Base-by-base conservation (phyloP, 2,888 invertebrate genomes). In the Cheilosia scutellata region DNA sequence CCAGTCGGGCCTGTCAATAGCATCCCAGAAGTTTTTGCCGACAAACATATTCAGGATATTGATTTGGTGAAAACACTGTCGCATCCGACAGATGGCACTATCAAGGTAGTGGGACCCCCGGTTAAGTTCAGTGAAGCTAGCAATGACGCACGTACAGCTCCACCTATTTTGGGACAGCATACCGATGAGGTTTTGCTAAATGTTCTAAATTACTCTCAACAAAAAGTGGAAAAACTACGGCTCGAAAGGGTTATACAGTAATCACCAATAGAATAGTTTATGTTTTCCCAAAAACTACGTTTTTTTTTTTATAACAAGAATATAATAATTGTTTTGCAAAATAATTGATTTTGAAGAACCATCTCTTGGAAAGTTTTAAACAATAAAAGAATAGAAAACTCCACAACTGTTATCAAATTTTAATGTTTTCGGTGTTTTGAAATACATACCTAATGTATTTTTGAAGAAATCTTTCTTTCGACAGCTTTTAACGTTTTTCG, bases 1-100 rank as follows among this genome's bases (percentile, higher is more conserved):
- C 98, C 99, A 0, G 96, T 95, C 89, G 98, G 98, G 0, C 98
- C 98, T 0, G 95, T 99, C 4, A 99, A 99, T 93, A 95, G 94
- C 51, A 95, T 99, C 92, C 93, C 94, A 86, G 95, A 97, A 92
- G 97, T 97, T 0, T 99, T 99, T 91, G 94, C 95, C 65, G 98
- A 99, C 93, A 95, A 96, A 2, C 99, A 99, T 92, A 95, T 98
- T 0, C 94, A 94, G 87, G 93, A 94, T 1, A 95, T 96, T 82
- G 94, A 93, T n/a, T 90, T 97, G 72, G 96, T 97, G 0, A 94
- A 96, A 91, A 95, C 95, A 79, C 88, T 97, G 84, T 90, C 93
- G 0, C 97, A 98, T 92, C 94, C 95, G 0, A 93, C 93, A 37
- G 95, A 95, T 27, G 97, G 96, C 0, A 92, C 91, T 16, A 93